Evolutionary conservation across 1,140 invertebrate genomes (phyloP), one percentile per base, ranked within the genome.

Genomic region (Solenopsis invicta): DNA sequence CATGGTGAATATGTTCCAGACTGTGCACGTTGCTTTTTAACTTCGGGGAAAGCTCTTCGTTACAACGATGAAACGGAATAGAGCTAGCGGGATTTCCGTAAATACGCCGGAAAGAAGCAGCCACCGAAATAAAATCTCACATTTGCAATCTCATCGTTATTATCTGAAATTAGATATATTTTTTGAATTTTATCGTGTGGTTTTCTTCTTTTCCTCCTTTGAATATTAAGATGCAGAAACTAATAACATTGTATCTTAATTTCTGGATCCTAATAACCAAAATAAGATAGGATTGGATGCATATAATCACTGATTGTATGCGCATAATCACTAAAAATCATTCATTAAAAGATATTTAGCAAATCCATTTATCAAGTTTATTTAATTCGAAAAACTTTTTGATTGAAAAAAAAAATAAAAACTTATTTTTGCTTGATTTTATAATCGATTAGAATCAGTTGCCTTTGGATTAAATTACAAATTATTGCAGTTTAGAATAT

Each of bases 1-100:
- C 61, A 67, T 59, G 45, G 76, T 64, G 48, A 80, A 80, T 81
- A 71, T 81, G 78, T 81, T 81, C 37, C 66, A 56, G 50, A 69
- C 34, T 71, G 64, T 56, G 50, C 50, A 29, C 64, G 66, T 56
- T 81, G 34, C 34, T 71, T 71, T 71, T 71, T 81, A 81, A 71
- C 34, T 80, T 80, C 16, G 34, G 78, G 34, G 13, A 81, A 56
- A 81, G 64, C 50, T 81, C 64, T 69, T 81, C 77, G 34, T 81
- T 71, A 71, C 62, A 45, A 56, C 66, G 37, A 71, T 71, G 78
- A 81, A 71, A 61, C 50, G 18, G 50, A 71, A 71, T 71, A 71
- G 34, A 45, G 21, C n/a, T 56, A 69, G 48, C 78, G 45, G 78
- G 64, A 81, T 81, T 81, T 81, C 29, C n/a, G 45, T 64, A 62